Evolutionary conservation across 2,888 invertebrate genomes (phyloP), one percentile per base, ranked within the genome.

Genomic region (Limnephilus rhombicus): DNA sequence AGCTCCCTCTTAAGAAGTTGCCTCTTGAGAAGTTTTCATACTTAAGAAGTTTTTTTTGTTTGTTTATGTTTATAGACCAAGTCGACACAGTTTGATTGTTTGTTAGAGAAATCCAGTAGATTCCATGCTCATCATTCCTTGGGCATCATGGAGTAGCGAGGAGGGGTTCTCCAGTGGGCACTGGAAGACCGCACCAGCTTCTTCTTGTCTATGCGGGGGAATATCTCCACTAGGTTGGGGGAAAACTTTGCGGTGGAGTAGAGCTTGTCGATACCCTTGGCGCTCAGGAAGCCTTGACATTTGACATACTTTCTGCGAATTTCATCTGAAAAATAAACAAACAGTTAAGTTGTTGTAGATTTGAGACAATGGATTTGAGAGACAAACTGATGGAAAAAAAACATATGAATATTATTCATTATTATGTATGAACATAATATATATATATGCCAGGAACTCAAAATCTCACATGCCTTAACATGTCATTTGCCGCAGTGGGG

Each of bases 141-240:
- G 0, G 95, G 95, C 94, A 97, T 95, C 94, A 96, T 95, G 3
- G 97, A 96, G 94, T 96, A 97, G 85, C 97, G 95, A 1, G 98
- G 98, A 86, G 98, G 97, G 15, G 97, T 97, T 94, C 97, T 96
- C 98, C 98, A 98, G 91, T 97, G 96, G 83, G 97, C 98, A 94
- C 98, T 98, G 0, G 98, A 98, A 81, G 97, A 98, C 83, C 98
- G 96, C 95, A 97, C 97, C 94, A 98, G 95, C 82, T 96, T 96
- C 87, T 95, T 95, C 89, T 97, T 96, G 95, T 97, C 97, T 93
- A 98, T 97, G 93, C 95, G 95, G 80, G 97, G 97, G 96, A 98
- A 98, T 88, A 98, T 96, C 93, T 96, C 96, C 91, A 96, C 95
- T 93, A 98, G 95, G 96, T 98, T 97, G 0, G 97, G 97, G 3